Evolutionary conservation across 2,113 vertebrate genomes (phyloP), one percentile per base, ranked within the genome.

Genomic region (Aythya baeri): DNA sequence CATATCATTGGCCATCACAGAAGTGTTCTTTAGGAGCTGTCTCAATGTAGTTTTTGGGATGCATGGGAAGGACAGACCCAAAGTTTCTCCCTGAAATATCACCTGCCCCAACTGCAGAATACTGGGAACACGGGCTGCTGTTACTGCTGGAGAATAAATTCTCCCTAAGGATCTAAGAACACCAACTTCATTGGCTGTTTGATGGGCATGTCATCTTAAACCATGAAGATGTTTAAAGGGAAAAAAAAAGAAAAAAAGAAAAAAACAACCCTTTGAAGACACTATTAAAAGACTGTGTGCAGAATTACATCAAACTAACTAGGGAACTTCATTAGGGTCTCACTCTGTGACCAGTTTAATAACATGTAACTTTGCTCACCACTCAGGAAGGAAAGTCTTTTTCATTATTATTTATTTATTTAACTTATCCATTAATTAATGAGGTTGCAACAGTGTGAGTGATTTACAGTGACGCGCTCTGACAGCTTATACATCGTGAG

Each of bases 401-500:
- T 72, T 54, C 21, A 36, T 15, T 26, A 54, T 38, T 63, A 63
- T 41, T 63, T 65, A 41, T 41, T 65, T 41, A 41, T 27, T 41
- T 65, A 68, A 83, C 79, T 75, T 94, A 83, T 62, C 82, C 92
- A 96, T 96, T 97, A 96, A 97, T 97, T 97, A 96, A 91, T n/a
- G 11, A 95, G 79, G 75, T 70, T 66, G 55, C 78, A 75, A 57
- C 50, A 88, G 78, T 66, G 62, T 88, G 94, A 97, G 66, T 80
- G 82, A 95, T 92, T 92, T 34, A 57, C 76, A 71, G 41, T 72
- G 62, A 92, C 91, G 58, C 59, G 54, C 92, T 18, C 75, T 97
- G 97, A 95, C 96, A 96, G 94, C 86, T 93, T 95, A 90, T 93
- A 93, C 89, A 74, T 54, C 63, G 91, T 96, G 95, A 97, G 89